phyloP scores from a whole-genome alignment of 2,113 vertebrate genomes.

The Nanger granti region DNA sequence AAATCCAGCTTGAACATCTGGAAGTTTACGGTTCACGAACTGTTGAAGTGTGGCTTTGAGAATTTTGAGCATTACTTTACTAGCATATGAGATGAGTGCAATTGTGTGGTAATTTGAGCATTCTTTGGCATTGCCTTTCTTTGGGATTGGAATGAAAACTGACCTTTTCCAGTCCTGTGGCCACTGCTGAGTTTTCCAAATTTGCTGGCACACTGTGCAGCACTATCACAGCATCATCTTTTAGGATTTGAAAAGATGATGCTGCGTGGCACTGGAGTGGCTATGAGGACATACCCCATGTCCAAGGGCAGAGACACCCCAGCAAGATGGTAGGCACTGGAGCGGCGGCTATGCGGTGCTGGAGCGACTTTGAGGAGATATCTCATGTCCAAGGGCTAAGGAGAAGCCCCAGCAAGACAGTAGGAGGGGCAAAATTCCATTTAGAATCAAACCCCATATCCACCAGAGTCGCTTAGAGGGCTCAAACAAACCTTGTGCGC shows the following conservation, averaged over 20 bases:
- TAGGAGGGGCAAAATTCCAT: not conserved
- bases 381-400: no score
- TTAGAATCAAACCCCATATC: not conserved
- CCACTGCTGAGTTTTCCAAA: not conserved
- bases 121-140: not conserved
- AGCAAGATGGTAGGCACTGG: no score
- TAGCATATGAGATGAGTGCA: not conserved
- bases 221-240: not conserved
- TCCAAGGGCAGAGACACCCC: no score
- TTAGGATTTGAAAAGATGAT: not conserved
- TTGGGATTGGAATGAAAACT: not conserved
- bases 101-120: accelerated
- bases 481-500: not conserved
- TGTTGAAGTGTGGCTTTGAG: not conserved
- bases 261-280: accelerated
- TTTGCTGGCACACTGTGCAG: not conserved
- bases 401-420: not conserved
- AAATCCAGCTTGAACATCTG: not conserved
- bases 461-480: not conserved
- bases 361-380: no score
- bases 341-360: accelerated
- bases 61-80: not conserved
- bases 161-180: not conserved
- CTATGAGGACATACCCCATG: not conserved
- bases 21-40: not conserved